Base-by-base conservation (phyloP, 2,888 invertebrate species). In the Ochropleura plecta region DNA sequence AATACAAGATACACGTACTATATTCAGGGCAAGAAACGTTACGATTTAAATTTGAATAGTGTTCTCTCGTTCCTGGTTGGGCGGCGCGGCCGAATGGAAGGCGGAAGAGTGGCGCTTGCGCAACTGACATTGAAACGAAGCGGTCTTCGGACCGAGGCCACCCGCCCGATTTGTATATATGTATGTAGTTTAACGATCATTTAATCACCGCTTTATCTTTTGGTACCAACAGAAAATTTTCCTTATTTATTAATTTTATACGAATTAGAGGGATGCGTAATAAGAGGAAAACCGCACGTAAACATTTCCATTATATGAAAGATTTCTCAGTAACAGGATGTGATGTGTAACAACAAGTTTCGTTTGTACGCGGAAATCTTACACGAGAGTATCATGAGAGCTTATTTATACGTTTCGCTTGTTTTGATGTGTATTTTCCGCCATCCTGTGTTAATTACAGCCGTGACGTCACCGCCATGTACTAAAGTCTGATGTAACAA, bases 61-160 rank as follows among this genome's bases (percentile, higher is more conserved):
- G 76, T 86, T 83, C 79, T 85, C 84, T 88, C 86, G 93, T 93
- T 95, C 93, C 94, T 94, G 93, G 92, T 95, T 91, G 91, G 92
- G 89, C 90, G 89, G 89, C 89, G 89, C 86, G 78, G 79, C 88
- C 89, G 87, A 82, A 88, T 90, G 90, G 92, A 93, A 93, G 92
- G 95, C 95, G 96, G 95, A 96, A 95, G 95, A 95, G 90, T 87
- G 91, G 91, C 94, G 95, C 93, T 96, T 96, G 95, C 96, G 96
- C 96, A 96, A 96, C 94, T 95, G 96, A 95, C 96, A 96, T 96
- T 96, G 96, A 95, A 95, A 92, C 90, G 90, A 89, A 87, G 89
- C 92, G 91, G 91, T 93, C 93, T 92, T 92, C 91, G 91, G 90
- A 91, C 91, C 92, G 95, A 96, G 96, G 95, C 94, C 95, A 91